These are phyloP conservation scores for Leptoclinus maculatus DNA, from an alignment of 2,797 vertebrate genomes.

Conservation along the genomic window DNA sequence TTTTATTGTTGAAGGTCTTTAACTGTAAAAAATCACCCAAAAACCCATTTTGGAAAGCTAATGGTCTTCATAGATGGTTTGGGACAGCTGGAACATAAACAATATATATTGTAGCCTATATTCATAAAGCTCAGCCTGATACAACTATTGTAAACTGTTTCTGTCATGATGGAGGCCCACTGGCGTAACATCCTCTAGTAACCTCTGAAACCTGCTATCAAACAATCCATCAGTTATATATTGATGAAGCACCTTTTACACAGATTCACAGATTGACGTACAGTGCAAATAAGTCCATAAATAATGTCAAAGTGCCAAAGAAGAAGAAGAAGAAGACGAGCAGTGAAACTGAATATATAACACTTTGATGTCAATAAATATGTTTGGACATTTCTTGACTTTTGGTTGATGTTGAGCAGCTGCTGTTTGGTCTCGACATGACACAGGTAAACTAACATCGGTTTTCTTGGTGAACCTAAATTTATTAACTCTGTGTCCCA, in stretches of 20 bases:
- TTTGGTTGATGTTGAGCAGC: neutral
- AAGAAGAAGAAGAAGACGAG: no score
- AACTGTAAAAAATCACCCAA: constrained; percentile 21
- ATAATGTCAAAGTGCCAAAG: neutral
- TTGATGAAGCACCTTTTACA: neutral
- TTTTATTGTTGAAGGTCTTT: constrained; percentile 16
- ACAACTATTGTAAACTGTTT: constrained; percentile 21
- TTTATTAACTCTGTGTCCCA: neutral
- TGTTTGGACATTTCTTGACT: neutral
- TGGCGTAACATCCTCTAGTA: neutral
- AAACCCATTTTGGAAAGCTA: constrained; percentile 31
- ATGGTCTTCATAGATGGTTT: constrained; percentile 25
- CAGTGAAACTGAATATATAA: no score
- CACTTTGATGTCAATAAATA: neutral
- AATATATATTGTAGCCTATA: constrained; percentile 29
- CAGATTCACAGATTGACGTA: neutral
- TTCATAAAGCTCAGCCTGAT: constrained; percentile 42
- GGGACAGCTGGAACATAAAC: constrained; percentile 55
- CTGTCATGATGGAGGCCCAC: neutral
- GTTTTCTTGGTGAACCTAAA: neutral
- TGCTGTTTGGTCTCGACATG: neutral
- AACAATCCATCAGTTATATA: constrained; percentile 14
- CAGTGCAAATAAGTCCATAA: neutral
- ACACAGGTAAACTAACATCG: neutral
- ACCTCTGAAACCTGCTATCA: constrained; percentile 15